Evolutionary conservation across 2,797 vertebrate genomes (phyloP), one percentile per base, ranked within the genome.

Genomic region (Falco rusticolus): DNA sequence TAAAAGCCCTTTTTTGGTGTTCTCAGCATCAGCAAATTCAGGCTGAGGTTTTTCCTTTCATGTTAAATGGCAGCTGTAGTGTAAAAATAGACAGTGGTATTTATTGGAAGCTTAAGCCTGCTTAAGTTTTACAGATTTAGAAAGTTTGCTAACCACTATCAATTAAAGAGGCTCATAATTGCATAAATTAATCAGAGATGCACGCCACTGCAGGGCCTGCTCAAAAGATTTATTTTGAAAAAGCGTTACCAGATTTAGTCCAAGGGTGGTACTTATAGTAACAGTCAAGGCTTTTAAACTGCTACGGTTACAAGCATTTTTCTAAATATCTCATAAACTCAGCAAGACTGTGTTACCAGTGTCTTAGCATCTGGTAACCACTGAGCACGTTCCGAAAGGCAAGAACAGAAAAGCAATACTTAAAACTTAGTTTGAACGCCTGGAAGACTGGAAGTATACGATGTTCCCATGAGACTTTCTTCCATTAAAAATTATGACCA

Each of bases 81-180:
- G 15, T 89, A 97, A 97, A 97, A 97, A 97, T 93, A 97, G 94
- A 77, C 54, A 13, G 56, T 92, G 94, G 39, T 90, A 43, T 92
- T 95, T 94, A 89, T 39, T 80, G 89, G 92, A 68, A 95, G 91
- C 72, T 57, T 63, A 88, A 88, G 68, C 43, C 57, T 80, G 74
- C 14, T 84, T 86, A 95, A 88, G 75, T 86, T 96, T 83, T 72
- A 94, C 94, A 94, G 90, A 97, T 96, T 95, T 96, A 95, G 95
- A 96, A 97, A 94, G 81, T 93, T 97, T 2, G 0, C n/a, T 92
- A 85, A 96, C 96, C 53, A n/a, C 87, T 94, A 88, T 84, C 96
- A 92, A 72, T 95, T 90, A 90, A 92, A 96, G 94, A 86, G 47
- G 39, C 64, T 93, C 43, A 45, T 45, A 45, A 45, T 18, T 81